Evolutionary conservation across 2,888 invertebrate genomes (phyloP), one percentile per base, ranked within the genome.

Genomic region (Lochmaea capreae): DNA sequence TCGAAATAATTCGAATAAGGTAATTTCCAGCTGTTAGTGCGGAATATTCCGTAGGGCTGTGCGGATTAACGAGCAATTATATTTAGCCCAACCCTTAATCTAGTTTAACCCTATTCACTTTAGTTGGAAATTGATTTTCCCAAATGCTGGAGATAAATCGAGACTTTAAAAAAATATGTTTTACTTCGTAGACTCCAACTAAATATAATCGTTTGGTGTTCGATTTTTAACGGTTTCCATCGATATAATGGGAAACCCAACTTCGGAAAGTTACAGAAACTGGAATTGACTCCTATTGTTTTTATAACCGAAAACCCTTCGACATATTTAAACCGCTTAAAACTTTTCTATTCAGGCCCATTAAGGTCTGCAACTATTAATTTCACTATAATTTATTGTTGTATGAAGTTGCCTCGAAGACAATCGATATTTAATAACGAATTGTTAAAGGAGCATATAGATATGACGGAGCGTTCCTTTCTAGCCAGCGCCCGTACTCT

Each of bases 21-120:
- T 77, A 77, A 79, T 79, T 78, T 75, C 75, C 65, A 77, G 75
- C 76, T 79, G 77, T 76, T 79, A 77, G 76, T 76, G 76, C 69
- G 77, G 74, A 79, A 77, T 79, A 77, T 76, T 74, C 74, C 65
- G 68, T 67, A 68, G 71, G 74, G 74, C 71, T 71, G 68, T 74
- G 49, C 71, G 68, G 71, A 63, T 74, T 74, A 74, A 72, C 74
- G 74, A 72, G 71, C 74, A 74, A 74, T 74, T 74, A 74, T 74
- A 74, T 74, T 72, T 71, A 71, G 74, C 65, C 68, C 61, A 26
- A 59, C 61, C 71, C 63, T 65, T 68, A 67, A 71, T 74, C 71
- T 65, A 71, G 71, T 68, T 72, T 65, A 61, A 68, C 71, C 71
- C 65, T 54, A 61, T 70, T 71, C 57, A 71, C 65, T 65, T 71